Evolutionary conservation across 2,888 invertebrate species (phyloP).

Genomic region (Thecophora atra): DNA sequence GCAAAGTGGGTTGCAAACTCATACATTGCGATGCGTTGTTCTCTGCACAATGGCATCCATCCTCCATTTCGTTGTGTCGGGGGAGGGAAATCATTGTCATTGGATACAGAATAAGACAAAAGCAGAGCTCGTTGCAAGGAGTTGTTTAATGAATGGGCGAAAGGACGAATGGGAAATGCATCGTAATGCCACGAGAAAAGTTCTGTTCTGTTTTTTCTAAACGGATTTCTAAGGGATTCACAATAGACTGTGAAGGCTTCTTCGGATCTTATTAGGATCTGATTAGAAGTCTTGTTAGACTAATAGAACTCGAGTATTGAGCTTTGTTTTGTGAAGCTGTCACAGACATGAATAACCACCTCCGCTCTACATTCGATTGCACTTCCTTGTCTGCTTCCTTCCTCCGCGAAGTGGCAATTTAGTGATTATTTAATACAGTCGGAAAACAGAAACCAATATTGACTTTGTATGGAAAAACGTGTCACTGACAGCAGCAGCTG

Average conservation of each 20-base stretch:
- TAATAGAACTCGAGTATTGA: too few relatives aligned
- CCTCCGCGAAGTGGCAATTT: constrained; percentile 11
- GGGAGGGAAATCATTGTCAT: constrained; percentile 27
- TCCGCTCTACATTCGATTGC: background rate
- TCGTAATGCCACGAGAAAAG: too few relatives aligned
- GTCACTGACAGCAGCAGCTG: constrained; percentile 25
- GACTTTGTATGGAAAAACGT: constrained; percentile 16
- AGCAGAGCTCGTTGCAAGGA: background rate
- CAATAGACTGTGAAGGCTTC: too few relatives aligned
- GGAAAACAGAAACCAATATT: constrained; percentile 21
- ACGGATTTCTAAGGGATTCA: too few relatives aligned
- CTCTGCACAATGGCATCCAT: constrained; percentile 2
- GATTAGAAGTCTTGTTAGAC: too few relatives aligned
- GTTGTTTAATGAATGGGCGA: too few relatives aligned
- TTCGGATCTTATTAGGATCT: too few relatives aligned
- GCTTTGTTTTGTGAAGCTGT: too few relatives aligned
- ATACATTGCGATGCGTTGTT: constrained; percentile 1
- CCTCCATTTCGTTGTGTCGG: constrained; percentile 20
- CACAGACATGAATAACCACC: too few relatives aligned
- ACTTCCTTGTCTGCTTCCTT: background rate
- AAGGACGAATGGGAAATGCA: too few relatives aligned
- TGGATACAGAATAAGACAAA: constrained; percentile 17
- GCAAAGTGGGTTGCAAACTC: constrained; percentile 1
- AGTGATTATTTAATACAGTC: constrained; percentile 23
- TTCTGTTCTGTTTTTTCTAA: too few relatives aligned